Evolutionary conservation across 2,113 vertebrate genomes (phyloP).

Genomic region (Solea senegalensis): DNA sequence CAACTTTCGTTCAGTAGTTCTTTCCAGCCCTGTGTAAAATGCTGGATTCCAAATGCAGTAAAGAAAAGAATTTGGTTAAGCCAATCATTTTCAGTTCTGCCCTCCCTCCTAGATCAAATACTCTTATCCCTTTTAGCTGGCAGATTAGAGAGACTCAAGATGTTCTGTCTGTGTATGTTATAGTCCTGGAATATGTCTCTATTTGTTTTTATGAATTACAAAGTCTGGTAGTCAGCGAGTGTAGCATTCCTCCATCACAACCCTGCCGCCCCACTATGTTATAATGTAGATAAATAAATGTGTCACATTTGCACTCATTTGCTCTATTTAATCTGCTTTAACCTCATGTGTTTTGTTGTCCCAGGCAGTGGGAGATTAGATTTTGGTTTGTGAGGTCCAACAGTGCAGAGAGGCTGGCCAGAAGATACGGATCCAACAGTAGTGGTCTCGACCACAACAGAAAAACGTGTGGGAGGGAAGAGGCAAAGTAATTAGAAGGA

Average conservation of each 20-base stretch:
- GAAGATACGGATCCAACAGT: constrained; percentile 22
- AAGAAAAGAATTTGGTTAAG: constrained; percentile 47
- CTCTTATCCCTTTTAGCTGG: constrained; percentile 68
- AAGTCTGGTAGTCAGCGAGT: constrained; percentile 5
- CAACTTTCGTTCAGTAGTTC: constrained; percentile 30
- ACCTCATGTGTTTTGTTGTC: constrained; percentile 40
- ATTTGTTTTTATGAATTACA: constrained; percentile 51
- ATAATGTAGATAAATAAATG: constrained; percentile 6
- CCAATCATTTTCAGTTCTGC: constrained; percentile 53
- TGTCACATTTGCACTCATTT: background rate
- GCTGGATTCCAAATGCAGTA: constrained; percentile 26
- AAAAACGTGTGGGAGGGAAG: constrained; percentile 16
- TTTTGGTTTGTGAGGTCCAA: constrained; percentile 24
- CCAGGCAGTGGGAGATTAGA: constrained; percentile 23
- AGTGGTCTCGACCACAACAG: constrained; percentile 24
- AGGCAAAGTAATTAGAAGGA: constrained; percentile 20
- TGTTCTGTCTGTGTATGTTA: constrained; percentile 55
- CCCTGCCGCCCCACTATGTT: background rate
- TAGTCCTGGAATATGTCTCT: constrained; percentile 31
- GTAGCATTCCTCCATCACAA: background rate
- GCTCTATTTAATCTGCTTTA: background rate
- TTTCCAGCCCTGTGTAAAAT: constrained; percentile 44
- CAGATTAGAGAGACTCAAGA: constrained; percentile 73
- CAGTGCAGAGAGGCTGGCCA: constrained; percentile 42
- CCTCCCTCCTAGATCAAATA: constrained; percentile 62